Base-by-base conservation (phyloP, 1,140 invertebrate genomes). In the Sogatella furcifera region DNA sequence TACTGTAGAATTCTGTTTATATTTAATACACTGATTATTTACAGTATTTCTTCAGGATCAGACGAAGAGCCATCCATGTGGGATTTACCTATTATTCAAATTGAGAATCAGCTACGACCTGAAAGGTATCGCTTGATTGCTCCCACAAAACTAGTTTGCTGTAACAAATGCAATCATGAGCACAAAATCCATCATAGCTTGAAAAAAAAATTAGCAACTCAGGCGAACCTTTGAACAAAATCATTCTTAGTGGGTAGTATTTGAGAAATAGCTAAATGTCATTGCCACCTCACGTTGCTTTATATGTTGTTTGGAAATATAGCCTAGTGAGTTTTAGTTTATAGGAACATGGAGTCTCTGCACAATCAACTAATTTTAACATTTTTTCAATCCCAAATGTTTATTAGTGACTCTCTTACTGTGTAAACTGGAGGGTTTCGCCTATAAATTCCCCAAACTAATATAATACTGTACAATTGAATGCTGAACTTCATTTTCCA, bases 61-160 rank as follows among this genome's bases (percentile, higher is more conserved):
- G 76, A 73, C 71, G 73, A 74, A 67, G 74, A 77, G 66, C 75
- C 75, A 74, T 74, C 69, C 72, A 72, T 72, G 59, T 78, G 77
- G 76, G 77, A 78, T 73, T 76, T 70, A 67, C 77, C 76, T 67
- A 70, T 78, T 70, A 74, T 73, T 73, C 74, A 75, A 70, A 71
- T 77, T 68, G 74, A 78, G 72, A 76, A 74, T 73, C 76, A 79
- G 70, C 72, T 75, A 69, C 74, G 74, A 28, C 73, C 73, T 60
- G 28, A 57, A 65, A 70, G 71, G 63, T 70, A 72, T 70, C 75
- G 73, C 70, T 77, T 21, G 38, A 55, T 41, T 55, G 46, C 22
- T 52, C 8, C 14, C 17, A 52, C 28, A 31, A 5, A 11, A 55
- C 34, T 15, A 22, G 28, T 31, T 5, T 19, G 17, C 34, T 38